These are phyloP conservation scores for Scaptomyza montana DNA, from an alignment of 1,140 invertebrate genomes.

Conservation along the genomic window DNA sequence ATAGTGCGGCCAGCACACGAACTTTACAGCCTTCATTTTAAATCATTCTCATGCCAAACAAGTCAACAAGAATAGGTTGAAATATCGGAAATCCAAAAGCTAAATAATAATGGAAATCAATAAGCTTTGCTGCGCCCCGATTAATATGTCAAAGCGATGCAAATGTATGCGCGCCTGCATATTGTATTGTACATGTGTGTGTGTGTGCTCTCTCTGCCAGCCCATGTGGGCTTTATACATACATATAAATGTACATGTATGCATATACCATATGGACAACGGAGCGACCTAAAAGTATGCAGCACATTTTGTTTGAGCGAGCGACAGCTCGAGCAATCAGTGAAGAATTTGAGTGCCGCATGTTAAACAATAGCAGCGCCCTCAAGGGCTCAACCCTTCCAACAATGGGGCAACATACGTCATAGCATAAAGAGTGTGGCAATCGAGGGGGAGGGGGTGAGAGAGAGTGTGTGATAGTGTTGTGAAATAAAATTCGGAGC, in stretches of 20 bases:
- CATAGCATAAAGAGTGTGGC: no score
- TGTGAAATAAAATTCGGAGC: conserved; percentile 56
- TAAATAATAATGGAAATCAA: conserved; percentile 9
- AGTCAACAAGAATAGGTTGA: neutral
- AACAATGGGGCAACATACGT: neutral
- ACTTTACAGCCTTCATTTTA: no score
- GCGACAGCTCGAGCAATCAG: conserved; percentile 59
- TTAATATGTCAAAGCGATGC: neutral
- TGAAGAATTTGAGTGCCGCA: conserved; percentile 61
- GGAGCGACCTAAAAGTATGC: conserved; percentile 38
- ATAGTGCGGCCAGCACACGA: no score
- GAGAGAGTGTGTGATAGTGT: conserved; percentile 30
- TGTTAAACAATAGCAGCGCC: conserved; percentile 50
- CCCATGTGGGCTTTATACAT: conserved; percentile 26
- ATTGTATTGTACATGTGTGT: neutral
- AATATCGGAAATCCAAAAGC: neutral
- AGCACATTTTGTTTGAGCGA: conserved; percentile 25
- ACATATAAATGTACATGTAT: no score
- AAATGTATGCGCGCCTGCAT: neutral
- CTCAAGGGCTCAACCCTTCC: neutral
- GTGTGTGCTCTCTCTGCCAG: conserved; percentile 5
- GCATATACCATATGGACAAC: neutral
- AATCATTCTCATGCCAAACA: no score
- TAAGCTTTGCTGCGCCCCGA: neutral
- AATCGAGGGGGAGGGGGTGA: no score